Evolutionary conservation across 2,113 vertebrate genomes (phyloP).

Genomic region (Gymnarchus niloticus): DNA sequence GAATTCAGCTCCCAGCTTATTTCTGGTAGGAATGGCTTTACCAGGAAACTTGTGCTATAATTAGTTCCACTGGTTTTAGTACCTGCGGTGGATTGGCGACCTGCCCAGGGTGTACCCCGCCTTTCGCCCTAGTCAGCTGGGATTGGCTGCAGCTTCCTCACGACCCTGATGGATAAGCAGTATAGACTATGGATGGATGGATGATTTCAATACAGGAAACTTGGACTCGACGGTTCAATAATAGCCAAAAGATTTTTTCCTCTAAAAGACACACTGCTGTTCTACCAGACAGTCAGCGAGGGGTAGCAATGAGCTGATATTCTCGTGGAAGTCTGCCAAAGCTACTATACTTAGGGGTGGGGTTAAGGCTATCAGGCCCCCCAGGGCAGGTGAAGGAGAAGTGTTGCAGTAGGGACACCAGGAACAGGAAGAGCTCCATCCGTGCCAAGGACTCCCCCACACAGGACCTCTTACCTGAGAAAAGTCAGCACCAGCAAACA

Average conservation of each 20-base stretch:
- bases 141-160: too few relatives aligned
- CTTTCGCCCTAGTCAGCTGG: too few relatives aligned
- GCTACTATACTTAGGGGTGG: constrained; percentile 51
- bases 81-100: too few relatives aligned
- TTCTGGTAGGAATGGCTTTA: too few relatives aligned
- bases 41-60: too few relatives aligned
- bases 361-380: constrained; percentile 50
- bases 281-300: constrained; percentile 34
- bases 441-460: constrained; percentile 62
- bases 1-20: too few relatives aligned
- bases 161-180: too few relatives aligned
- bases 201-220: too few relatives aligned
- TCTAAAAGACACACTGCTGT: not conserved
- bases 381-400: constrained; percentile 54
- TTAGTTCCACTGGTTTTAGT: too few relatives aligned
- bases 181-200: too few relatives aligned
- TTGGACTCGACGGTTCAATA: not conserved
- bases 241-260: not conserved
- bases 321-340: constrained; percentile 52
- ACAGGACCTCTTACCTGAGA: constrained; percentile 46
- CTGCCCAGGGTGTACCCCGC: too few relatives aligned
- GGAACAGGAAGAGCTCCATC: constrained; percentile 68
- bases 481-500: not conserved
- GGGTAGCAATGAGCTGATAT: constrained; percentile 53
- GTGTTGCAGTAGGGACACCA: constrained; percentile 56